A percentile compares a stretch with the other conserved stretches of the same genome.
phyloP scores from a whole-genome alignment of 53 echinoderm and acorn worm species.

The Mesocentrotus franciscanus region DNA sequence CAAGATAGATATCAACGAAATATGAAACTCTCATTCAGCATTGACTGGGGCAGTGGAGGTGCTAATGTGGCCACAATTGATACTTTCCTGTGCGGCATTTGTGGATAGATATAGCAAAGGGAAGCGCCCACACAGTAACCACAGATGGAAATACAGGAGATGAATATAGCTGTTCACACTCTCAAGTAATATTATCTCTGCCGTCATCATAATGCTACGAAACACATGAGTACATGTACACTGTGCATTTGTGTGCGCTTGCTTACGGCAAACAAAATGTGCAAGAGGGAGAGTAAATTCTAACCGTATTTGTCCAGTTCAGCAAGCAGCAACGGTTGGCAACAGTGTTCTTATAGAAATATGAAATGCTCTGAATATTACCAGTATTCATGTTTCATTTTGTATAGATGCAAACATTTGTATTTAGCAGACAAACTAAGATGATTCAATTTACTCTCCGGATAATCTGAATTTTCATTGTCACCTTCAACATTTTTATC shows the following conservation, averaged over 20 bases:
- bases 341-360: too few species aligned
- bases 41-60: neutral
- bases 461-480: too few species aligned
- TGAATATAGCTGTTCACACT: neutral
- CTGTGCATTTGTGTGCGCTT: neutral
- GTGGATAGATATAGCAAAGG: conserved; percentile 34
- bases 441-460: too few species aligned
- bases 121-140: conserved; percentile 44
- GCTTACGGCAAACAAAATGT: neutral
- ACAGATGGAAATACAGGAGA: neutral
- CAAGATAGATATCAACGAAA: neutral
- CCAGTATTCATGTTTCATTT: too few species aligned
- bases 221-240: too few species aligned
- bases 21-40: neutral
- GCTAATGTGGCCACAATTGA: conserved; percentile 56
- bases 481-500: too few species aligned
- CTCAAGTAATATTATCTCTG: neutral
- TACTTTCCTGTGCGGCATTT: conserved; percentile 50
- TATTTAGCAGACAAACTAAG: too few species aligned
- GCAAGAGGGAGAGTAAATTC: neutral
- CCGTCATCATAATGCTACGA: neutral
- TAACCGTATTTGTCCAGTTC: neutral
- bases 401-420: too few species aligned
- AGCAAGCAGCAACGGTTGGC: too few species aligned
- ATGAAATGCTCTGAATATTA: too few species aligned